These are phyloP conservation scores for Drosophila antonietae DNA, from an alignment of 2,888 invertebrate species.

Conservation along the genomic window DNA sequence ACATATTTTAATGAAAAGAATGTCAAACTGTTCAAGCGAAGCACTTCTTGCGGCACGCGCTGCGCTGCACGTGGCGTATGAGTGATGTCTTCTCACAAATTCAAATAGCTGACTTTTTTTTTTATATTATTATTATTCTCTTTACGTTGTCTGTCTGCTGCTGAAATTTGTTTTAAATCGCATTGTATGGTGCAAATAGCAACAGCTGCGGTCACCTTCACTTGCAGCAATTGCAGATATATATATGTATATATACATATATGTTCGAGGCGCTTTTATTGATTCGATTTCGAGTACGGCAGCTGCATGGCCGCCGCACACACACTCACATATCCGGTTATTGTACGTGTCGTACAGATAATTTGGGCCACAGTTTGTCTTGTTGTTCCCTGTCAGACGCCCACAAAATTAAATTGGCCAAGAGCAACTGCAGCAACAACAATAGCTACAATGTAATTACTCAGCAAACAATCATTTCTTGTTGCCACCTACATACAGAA, in stretches of 20 bases:
- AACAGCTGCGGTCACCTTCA: conserved; percentile 32
- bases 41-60: conserved; percentile 19
- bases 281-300: conserved; percentile 31
- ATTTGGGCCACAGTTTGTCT: conserved; percentile 45
- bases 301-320: conserved; percentile 49
- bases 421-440: conserved; percentile 6
- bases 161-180: conserved; percentile 55
- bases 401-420: conserved; percentile 9
- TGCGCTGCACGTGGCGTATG: conserved; percentile 62
- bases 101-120: background rate
- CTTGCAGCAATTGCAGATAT: background rate
- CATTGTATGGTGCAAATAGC: conserved; percentile 18
- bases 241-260: background rate
- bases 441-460: conserved; percentile 34
- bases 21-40: conserved; percentile 33
- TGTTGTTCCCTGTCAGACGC: conserved; percentile 23
- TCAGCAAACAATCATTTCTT: conserved; percentile 15
- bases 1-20: conserved; percentile 76
- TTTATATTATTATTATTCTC: conserved; percentile 13
- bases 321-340: conserved; percentile 55
- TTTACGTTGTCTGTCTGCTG: conserved; percentile 34
- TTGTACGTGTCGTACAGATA: conserved; percentile 52
- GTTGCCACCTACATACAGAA: background rate
- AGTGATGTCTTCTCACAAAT: conserved; percentile 52
- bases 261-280: conserved; percentile 1